phyloP scores from a whole-genome alignment of 2,797 vertebrate genomes.

The Mormyrus proboscirostris region DNA sequence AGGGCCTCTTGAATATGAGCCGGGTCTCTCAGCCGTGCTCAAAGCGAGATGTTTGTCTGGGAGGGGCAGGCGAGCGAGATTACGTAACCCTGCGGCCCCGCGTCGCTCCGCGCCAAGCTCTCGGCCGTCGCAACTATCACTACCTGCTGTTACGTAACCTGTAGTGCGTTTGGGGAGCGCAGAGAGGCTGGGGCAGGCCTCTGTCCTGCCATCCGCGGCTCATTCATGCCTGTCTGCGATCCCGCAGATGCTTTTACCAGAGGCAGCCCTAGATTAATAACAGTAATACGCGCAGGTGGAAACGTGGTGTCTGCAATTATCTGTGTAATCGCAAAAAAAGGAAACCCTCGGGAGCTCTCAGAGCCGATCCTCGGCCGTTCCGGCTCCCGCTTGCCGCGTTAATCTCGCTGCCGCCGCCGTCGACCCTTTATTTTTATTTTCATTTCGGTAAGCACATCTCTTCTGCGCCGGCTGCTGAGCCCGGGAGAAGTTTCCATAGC shows the following conservation, averaged over 20 bases:
- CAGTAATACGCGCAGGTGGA: neutral
- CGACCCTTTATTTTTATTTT: neutral
- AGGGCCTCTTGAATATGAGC: neutral
- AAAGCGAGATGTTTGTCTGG: neutral
- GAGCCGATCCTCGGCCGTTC: neutral
- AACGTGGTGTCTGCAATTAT: neutral
- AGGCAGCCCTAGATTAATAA: neutral
- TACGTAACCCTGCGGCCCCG: conserved; percentile 26
- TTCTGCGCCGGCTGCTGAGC: conserved; percentile 26
- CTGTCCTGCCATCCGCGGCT: neutral
- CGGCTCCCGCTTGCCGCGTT: neutral
- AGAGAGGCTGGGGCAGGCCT: conserved; percentile 21
- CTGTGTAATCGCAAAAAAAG: neutral
- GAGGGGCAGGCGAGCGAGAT: conserved; percentile 3
- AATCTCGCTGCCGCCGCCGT: neutral
- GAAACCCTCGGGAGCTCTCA: neutral
- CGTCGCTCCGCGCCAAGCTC: neutral
- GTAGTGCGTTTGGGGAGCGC: conserved; percentile 28
- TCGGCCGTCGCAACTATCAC: neutral
- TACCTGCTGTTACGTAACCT: conserved; percentile 38
- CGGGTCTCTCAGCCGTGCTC: neutral
- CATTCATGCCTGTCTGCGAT: neutral
- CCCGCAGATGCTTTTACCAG: neutral
- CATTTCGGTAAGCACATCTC: conserved; percentile 10
- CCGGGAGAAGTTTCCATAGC: conserved; percentile 63